These are phyloP conservation scores for Pristionchus maxplancki DNA, from an alignment of 2,888 invertebrate species.

Conservation along the genomic window DNA sequence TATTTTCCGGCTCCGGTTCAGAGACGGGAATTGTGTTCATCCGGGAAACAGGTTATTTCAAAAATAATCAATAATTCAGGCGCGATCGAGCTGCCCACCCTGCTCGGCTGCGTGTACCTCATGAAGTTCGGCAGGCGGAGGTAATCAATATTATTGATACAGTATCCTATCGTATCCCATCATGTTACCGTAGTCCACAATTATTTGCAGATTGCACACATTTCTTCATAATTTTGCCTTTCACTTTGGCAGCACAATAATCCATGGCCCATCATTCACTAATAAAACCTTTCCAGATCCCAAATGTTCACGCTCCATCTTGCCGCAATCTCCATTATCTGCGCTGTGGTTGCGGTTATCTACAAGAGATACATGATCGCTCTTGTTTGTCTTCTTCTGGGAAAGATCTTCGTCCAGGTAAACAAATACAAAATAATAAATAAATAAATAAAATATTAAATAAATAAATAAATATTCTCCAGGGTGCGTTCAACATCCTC, in stretches of 20 bases:
- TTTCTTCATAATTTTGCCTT: too few relatives aligned
- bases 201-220: too few relatives aligned
- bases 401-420: conserved; percentile 76
- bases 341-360: conserved; percentile 71
- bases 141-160: conserved; percentile 57
- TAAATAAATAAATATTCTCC: too few relatives aligned
- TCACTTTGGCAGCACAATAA: too few relatives aligned
- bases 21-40: too few relatives aligned
- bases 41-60: too few relatives aligned
- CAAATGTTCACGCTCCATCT: conserved; percentile 74
- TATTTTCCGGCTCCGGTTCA: not conserved
- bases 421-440: too few relatives aligned
- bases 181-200: not conserved
- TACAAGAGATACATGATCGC: conserved; percentile 68
- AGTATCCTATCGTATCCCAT: not conserved
- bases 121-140: conserved; percentile 73
- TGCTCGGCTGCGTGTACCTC: conserved; percentile 75
- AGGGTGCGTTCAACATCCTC: conserved; percentile 77
- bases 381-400: conserved; percentile 73
- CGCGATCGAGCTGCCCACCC: conserved; percentile 76
- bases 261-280: too few relatives aligned
- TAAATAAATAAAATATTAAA: too few relatives aligned
- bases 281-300: conserved; percentile 59
- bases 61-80: conserved; percentile 51
- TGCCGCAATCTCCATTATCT: conserved; percentile 73